Conservation (phyloP, 2,888 invertebrate species). For the Chalcis sispes region DNA sequence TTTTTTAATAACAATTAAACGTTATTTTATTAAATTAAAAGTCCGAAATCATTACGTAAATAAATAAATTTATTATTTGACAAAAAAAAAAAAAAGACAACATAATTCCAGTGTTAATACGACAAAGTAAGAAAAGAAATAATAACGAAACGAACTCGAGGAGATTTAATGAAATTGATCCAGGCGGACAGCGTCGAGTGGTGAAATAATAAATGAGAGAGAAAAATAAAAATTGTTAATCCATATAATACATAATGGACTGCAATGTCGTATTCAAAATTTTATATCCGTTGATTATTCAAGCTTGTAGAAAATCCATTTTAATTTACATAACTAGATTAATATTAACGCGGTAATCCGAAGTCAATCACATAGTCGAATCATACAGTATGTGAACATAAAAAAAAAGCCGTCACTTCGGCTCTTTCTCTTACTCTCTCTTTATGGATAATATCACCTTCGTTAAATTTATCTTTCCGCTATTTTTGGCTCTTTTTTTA, state of each 20-base stretch:
- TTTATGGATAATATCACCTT: background rate
- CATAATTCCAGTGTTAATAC: too few species aligned
- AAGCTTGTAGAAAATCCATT: background rate
- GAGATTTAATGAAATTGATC: too few species aligned
- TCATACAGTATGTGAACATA: too few species aligned
- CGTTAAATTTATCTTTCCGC: background rate
- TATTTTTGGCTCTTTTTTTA: conserved; percentile 1
- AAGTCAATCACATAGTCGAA: conserved; percentile 1
- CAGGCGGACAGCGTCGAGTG: background rate
- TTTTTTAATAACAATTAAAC: too few species aligned
- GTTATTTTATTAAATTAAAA: too few species aligned
- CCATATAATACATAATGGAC: background rate
- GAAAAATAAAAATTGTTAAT: background rate
- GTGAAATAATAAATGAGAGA: background rate
- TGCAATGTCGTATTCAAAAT: background rate
- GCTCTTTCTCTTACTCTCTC: too few species aligned
- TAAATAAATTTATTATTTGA: too few species aligned
- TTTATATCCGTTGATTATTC: background rate
- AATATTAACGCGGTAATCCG: background rate
- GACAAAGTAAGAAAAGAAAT: too few species aligned
- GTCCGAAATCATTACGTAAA: too few species aligned
- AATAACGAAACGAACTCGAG: too few species aligned
- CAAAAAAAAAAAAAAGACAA: too few species aligned
- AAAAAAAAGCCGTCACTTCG: background rate
- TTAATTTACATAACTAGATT: conserved; percentile 26